Conservation (phyloP, 1,140 invertebrate species). For the Onthophagus taurus region DNA sequence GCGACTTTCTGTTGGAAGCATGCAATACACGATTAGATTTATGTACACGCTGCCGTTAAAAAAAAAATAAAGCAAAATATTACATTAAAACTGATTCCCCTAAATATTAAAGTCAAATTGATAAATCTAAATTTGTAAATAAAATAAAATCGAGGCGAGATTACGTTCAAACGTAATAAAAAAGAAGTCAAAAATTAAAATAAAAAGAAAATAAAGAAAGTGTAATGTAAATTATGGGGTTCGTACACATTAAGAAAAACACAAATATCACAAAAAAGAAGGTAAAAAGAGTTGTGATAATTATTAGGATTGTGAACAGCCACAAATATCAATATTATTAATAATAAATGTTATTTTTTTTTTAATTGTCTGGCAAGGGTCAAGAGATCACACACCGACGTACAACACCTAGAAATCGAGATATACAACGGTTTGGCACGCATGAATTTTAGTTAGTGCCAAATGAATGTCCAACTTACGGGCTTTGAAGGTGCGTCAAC, state of each 20-base stretch:
- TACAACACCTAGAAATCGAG: slow-evolving; percentile 17
- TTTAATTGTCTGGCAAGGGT: slow-evolving; percentile 16
- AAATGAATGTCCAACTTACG: slow-evolving; percentile 35
- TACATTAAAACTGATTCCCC: too few species aligned
- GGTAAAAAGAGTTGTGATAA: slow-evolving; percentile 4
- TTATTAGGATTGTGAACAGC: slow-evolving; percentile 14
- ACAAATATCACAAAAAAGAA: not conserved
- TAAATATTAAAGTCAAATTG: too few species aligned
- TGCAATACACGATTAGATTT: too few species aligned
- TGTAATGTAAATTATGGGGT: not conserved
- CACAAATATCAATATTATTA: too few species aligned
- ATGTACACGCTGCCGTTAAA: too few species aligned
- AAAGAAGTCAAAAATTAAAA: too few species aligned
- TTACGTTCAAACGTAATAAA: too few species aligned
- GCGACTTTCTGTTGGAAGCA: too few species aligned
- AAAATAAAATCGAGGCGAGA: too few species aligned
- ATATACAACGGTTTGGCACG: slow-evolving; percentile 8
- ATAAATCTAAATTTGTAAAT: too few species aligned
- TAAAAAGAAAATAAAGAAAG: not conserved
- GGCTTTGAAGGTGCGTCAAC: slow-evolving; percentile 27
- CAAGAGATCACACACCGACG: slow-evolving; percentile 17
- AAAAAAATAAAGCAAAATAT: too few species aligned
- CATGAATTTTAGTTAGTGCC: slow-evolving; percentile 18
- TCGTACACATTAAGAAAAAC: not conserved
- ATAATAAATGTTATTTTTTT: too few species aligned